These are phyloP conservation scores for Aphis craccivora DNA, from an alignment of 1,140 invertebrate genomes.

Conservation along the genomic window DNA sequence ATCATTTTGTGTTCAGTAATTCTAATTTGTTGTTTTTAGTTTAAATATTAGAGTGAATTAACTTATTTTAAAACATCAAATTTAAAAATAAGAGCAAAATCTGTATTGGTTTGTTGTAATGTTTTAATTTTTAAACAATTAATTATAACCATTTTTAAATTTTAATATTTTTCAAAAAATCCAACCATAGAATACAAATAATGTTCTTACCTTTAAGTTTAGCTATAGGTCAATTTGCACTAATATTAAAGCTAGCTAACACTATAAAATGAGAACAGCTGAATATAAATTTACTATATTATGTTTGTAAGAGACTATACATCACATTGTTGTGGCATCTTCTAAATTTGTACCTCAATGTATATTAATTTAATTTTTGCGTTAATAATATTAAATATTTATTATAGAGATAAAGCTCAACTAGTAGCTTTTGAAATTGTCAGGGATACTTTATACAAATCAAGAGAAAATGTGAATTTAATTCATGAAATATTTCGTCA, in stretches of 20 bases:
- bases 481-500: constrained; percentile 93
- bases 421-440: constrained; percentile 68
- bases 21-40: not conserved
- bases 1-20: not conserved
- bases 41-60: not conserved
- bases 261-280: not conserved
- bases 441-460: constrained; percentile 86
- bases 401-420: constrained; percentile 45
- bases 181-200: not conserved
- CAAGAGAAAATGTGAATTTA: constrained; percentile 92
- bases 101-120: no score
- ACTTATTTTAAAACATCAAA: not conserved
- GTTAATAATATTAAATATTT: not conserved
- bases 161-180: not conserved
- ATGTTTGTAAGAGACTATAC: not conserved
- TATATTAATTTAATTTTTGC: not conserved
- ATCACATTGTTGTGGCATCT: not conserved
- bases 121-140: no score
- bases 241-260: not conserved
- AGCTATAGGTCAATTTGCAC: not conserved
- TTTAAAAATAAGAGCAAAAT: not conserved
- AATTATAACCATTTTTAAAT: no score
- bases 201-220: not conserved
- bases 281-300: not conserved
- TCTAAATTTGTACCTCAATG: not conserved